Conservation (phyloP, 2,797 vertebrate genomes). For the Neosalanx taihuensis region DNA sequence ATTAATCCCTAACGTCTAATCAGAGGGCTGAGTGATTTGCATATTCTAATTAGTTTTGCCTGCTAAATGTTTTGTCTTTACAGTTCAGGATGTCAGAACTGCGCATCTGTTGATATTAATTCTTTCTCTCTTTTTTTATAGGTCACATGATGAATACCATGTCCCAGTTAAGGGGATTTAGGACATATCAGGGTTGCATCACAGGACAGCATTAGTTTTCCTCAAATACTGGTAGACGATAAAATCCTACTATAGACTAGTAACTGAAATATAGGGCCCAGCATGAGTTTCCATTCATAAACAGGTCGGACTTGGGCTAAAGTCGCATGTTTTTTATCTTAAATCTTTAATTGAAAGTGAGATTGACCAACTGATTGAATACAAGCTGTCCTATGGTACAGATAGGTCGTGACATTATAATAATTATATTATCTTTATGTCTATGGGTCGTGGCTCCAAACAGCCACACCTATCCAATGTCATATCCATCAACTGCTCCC, state of each 20-base stretch:
- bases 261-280: neutral
- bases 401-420: no score
- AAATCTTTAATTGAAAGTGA: conserved; percentile 39
- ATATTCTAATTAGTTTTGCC: conserved; percentile 66
- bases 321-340: neutral
- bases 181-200: conserved; percentile 50
- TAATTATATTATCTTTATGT: no score
- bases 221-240: conserved; percentile 13
- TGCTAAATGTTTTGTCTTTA: conserved; percentile 58
- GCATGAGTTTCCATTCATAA: neutral
- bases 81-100: conserved; percentile 25
- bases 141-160: conserved; percentile 50
- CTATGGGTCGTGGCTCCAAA: no score
- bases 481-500: conserved; percentile 2
- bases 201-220: conserved; percentile 27
- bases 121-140: conserved; percentile 23
- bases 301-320: neutral
- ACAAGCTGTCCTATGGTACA: no score
- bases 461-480: neutral
- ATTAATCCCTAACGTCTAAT: conserved; percentile 29
- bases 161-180: conserved; percentile 59
- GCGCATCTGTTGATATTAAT: conserved; percentile 61
- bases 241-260: neutral
- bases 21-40: conserved; percentile 51
- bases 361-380: conserved; percentile 11